Evolutionary conservation across 2,888 invertebrate species (phyloP), one percentile per base, ranked within the genome.

Genomic region (Ectobius pallidus): DNA sequence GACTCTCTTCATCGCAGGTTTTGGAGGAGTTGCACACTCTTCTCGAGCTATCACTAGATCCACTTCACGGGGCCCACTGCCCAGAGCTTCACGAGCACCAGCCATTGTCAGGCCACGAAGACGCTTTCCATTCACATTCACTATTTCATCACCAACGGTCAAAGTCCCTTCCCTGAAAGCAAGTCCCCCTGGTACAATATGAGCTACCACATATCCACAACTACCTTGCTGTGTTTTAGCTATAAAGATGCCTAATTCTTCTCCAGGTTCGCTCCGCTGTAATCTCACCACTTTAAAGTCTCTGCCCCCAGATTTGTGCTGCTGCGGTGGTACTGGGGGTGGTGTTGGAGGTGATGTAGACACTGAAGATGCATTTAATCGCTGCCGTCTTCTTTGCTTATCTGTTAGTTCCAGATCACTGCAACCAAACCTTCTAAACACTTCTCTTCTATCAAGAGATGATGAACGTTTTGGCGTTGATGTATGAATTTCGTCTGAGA

Each of bases 231-330:
- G 88, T 42, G 87, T 88, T 82, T 90, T 90, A 3, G 91, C 89
- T 73, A 92, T 91, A 78, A 90, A 90, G 80, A 92, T 91, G 6
- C 92, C 92, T 58, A 92, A 82, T 80, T 90, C 91, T 79, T 91
- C 90, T 42, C 85, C 83, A 3, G 87, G 85, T 73, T 83, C 85
- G 72, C 86, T 85, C 77, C 88, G 86, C 3, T 84, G 81, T 75
- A 91, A 86, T 78, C 87, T 86, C 6, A 90, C 88, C 6, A 84
- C 80, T 75, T 82, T 82, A 34, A 82, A 83, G 72, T 82, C 73
- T 70, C 73, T 74, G 71, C 61, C 42, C 2, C 20, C 79, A 79
- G 2, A 78, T 70, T 78, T 84, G 84, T 77, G 68, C 82, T 82
- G 78, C 83, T 84, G 74, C 84, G 82, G 78, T 84, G 85, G 14